Percentiles rank a stretch among this genome's conserved stretches.
These are phyloP conservation scores for Diachrysia chrysitis DNA, from an alignment of 2,888 invertebrate species.

Conservation along the genomic window DNA sequence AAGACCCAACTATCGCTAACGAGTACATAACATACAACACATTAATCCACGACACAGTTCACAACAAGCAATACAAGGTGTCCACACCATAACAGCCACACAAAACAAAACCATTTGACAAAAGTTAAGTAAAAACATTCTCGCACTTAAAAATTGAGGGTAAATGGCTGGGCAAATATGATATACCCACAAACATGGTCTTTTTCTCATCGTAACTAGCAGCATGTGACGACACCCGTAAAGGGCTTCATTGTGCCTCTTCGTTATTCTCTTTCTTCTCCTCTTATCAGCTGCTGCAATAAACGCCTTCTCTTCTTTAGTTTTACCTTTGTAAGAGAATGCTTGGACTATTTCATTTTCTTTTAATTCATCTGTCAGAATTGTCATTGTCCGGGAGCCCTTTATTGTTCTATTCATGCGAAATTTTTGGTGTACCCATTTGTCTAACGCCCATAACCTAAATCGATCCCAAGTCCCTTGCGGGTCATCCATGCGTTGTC, in stretches of 20 bases:
- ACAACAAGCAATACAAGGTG: conserved; percentile 70
- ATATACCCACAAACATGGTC: conserved; percentile 76
- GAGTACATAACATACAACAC: conserved; percentile 69
- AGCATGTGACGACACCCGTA: conserved; percentile 66
- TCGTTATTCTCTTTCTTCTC: conserved; percentile 60
- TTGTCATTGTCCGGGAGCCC: conserved; percentile 63
- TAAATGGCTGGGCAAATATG: conserved; percentile 73
- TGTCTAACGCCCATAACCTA: conserved; percentile 45
- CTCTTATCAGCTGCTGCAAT: conserved; percentile 47
- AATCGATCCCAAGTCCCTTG: conserved; percentile 52
- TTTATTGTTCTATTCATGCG: conserved; percentile 60
- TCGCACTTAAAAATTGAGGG: conserved; percentile 69
- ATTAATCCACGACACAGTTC: conserved; percentile 67
- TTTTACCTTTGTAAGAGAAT: conserved; percentile 64
- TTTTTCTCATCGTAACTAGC: conserved; percentile 68
- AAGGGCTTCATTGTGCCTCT: conserved; percentile 61
- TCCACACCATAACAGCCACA: conserved; percentile 70
- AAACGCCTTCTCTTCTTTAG: conserved; percentile 55
- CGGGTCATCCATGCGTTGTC: conserved; percentile 56
- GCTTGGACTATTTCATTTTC: conserved; percentile 59
- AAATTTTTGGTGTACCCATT: conserved; percentile 63
- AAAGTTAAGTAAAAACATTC: conserved; percentile 61
- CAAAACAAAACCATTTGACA: conserved; percentile 64
- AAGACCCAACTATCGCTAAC: conserved; percentile 20
- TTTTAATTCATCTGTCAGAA: conserved; percentile 65